Conservation (phyloP, 2,888 invertebrate species). For the Timema podura region DNA sequence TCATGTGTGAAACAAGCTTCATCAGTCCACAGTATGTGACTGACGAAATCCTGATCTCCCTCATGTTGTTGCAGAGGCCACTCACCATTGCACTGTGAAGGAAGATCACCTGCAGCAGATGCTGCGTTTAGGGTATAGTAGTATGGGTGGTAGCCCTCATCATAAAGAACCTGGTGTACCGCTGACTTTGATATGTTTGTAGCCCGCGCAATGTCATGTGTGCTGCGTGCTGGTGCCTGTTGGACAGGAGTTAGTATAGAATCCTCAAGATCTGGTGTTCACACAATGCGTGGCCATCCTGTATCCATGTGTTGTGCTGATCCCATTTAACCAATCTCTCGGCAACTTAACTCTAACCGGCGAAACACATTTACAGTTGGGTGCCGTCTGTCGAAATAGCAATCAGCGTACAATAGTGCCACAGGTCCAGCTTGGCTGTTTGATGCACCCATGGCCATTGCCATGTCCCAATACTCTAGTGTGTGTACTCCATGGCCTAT, state of each 20-base stretch:
- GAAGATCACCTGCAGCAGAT: not conserved
- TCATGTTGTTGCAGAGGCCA: not conserved
- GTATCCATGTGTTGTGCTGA: not conserved
- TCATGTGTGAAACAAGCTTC: not conserved
- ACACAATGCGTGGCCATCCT: not conserved
- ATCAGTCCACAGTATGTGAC: constrained; percentile 1
- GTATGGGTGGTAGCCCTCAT: constrained; percentile 6
- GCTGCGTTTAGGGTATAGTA: not conserved
- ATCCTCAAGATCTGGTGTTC: not conserved
- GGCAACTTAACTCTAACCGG: not conserved
- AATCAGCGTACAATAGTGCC: too few species aligned
- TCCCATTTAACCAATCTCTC: not conserved
- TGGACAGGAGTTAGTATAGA: not conserved
- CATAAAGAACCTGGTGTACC: not conserved
- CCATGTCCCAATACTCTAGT: too few species aligned
- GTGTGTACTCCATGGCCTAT: too few species aligned
- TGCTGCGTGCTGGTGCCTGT: not conserved
- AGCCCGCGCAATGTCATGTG: not conserved
- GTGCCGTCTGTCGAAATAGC: too few species aligned
- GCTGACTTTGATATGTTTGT: not conserved
- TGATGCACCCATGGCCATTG: too few species aligned
- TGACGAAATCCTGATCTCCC: not conserved
- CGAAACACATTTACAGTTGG: not conserved
- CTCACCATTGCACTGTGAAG: not conserved
- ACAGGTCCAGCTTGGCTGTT: too few species aligned